phyloP scores from a whole-genome alignment of 2,113 vertebrate genomes.

The Eira barbara region DNA sequence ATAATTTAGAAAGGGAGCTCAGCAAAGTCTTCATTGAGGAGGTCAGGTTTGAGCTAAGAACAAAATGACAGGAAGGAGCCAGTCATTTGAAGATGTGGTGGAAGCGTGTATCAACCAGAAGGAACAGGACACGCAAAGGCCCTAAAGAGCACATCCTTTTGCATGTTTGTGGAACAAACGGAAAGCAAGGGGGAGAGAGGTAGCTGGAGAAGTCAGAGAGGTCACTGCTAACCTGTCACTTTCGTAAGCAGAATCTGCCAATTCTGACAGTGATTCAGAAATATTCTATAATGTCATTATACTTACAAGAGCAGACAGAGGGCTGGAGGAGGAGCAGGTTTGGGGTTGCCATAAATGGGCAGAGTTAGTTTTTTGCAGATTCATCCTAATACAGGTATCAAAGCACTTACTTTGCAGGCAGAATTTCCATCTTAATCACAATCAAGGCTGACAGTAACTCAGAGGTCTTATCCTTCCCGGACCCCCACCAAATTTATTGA shows the following conservation, averaged over 20 bases:
- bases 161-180: background rate
- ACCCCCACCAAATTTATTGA: background rate
- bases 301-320: background rate
- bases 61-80: background rate
- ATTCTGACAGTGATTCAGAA: background rate
- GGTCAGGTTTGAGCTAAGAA: background rate
- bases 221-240: background rate
- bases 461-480: background rate
- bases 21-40: background rate
- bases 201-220: background rate
- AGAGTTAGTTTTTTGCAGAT: background rate
- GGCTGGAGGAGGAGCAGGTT: background rate
- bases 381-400: background rate
- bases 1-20: background rate
- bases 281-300: background rate
- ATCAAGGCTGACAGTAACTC: background rate
- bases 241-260: background rate
- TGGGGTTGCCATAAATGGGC: background rate
- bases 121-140: background rate
- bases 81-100: background rate
- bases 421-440: background rate
- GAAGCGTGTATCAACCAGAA: background rate
- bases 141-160: no score
- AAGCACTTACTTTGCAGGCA: background rate
- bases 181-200: background rate